These are phyloP conservation scores for Battus philenor DNA, from an alignment of 1,140 invertebrate species.

Conservation along the genomic window DNA sequence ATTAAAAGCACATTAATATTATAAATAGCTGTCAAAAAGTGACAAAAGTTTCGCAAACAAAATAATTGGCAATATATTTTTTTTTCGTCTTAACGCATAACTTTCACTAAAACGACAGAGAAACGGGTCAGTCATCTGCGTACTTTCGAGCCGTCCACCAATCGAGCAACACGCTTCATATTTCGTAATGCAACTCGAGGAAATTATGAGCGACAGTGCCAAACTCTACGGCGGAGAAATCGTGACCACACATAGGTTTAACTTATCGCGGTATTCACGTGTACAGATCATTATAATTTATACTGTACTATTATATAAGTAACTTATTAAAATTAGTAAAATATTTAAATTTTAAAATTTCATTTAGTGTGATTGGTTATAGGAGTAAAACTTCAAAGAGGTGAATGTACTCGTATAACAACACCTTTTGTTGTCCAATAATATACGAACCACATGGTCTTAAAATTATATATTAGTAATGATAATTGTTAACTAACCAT, in stretches of 20 bases:
- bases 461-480: too few relatives aligned
- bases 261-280: background rate
- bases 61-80: background rate
- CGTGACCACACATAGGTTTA: slow-evolving; percentile 1
- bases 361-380: too few relatives aligned
- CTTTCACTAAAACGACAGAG: slow-evolving; percentile 9
- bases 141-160: slow-evolving; percentile 8
- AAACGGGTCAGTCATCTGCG: slow-evolving; percentile 2
- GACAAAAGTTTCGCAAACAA: slow-evolving; percentile 1
- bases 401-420: too few relatives aligned
- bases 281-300: too few relatives aligned
- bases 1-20: background rate
- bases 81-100: slow-evolving; percentile 3
- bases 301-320: too few relatives aligned
- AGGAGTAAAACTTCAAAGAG: too few relatives aligned
- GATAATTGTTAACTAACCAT: too few relatives aligned
- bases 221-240: background rate
- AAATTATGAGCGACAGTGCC: slow-evolving; percentile 2
- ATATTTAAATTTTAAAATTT: too few relatives aligned
- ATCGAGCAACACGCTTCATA: slow-evolving; percentile 1
- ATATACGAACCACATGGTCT: too few relatives aligned
- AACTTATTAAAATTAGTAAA: too few relatives aligned
- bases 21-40: too few relatives aligned
- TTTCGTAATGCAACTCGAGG: slow-evolving; percentile 11
- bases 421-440: too few relatives aligned